Evolutionary conservation across 2,888 invertebrate species (phyloP).

Genomic region (Hanleya hanleyi): DNA sequence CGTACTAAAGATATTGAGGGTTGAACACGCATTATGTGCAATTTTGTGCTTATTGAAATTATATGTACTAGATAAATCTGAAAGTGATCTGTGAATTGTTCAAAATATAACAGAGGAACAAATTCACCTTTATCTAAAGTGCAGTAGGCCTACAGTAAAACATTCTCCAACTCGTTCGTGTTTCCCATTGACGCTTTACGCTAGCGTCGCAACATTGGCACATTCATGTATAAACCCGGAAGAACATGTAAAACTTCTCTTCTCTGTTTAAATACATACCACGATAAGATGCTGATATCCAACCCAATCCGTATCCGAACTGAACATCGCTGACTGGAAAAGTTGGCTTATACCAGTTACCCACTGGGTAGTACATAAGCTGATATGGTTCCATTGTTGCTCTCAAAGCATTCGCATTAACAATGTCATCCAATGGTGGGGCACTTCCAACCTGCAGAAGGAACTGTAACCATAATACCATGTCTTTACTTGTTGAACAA

Average conservation of each 20-base stretch:
- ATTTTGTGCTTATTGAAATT: no score
- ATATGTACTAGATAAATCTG: no score
- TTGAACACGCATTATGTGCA: no score
- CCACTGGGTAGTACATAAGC: background rate
- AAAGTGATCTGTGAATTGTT: no score
- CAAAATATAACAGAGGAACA: no score
- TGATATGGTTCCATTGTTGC: background rate
- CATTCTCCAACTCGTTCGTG: no score
- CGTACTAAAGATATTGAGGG: no score
- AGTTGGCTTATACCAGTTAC: background rate
- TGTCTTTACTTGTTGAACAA: background rate
- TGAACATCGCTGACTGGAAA: background rate
- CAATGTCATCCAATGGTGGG: background rate
- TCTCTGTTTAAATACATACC: background rate
- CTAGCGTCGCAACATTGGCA: no score
- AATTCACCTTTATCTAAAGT: no score
- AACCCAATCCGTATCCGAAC: background rate
- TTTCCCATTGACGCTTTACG: no score
- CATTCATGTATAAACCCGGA: background rate
- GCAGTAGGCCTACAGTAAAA: no score
- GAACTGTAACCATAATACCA: background rate
- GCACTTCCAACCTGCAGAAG: background rate
- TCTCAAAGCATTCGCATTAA: background rate
- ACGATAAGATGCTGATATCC: background rate
- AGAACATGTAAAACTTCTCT: background rate